phyloP scores from a whole-genome alignment of 2,888 invertebrate genomes.

The Digitonthophagus gazella region DNA sequence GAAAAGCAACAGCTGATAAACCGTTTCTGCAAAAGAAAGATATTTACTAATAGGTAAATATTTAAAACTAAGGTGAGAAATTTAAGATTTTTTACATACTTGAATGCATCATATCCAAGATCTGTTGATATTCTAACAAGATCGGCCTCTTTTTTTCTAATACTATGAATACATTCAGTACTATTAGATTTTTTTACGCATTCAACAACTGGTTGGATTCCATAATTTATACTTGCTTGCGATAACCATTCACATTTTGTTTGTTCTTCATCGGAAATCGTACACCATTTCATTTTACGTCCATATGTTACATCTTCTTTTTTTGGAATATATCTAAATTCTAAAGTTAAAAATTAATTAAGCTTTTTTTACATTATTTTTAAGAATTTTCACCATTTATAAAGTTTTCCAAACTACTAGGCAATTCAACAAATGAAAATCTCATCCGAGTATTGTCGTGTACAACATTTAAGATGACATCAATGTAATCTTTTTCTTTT shows the following conservation, averaged over 20 bases:
- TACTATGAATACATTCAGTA: slow-evolving; percentile 58
- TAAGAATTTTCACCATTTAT: background rate
- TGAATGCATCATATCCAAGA: background rate
- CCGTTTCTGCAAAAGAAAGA: slow-evolving; percentile 51
- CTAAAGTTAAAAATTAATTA: background rate
- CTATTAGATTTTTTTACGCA: slow-evolving; percentile 53
- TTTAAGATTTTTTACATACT: too few species aligned
- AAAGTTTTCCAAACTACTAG: background rate
- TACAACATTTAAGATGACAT: too few species aligned
- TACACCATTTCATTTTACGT: slow-evolving; percentile 61
- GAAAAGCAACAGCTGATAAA: slow-evolving; percentile 58
- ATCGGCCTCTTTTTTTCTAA: slow-evolving; percentile 54
- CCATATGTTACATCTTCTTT: slow-evolving; percentile 33
- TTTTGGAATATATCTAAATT: slow-evolving; percentile 17
- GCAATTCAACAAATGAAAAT: too few species aligned
- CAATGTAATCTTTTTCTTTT: too few species aligned
- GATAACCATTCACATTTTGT: slow-evolving; percentile 63
- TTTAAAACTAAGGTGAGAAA: too few species aligned
- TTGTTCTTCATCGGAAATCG: slow-evolving; percentile 54
- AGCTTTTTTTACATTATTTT: too few species aligned
- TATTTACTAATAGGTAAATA: background rate
- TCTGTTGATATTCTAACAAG: slow-evolving; percentile 62
- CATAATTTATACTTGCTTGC: slow-evolving; percentile 56
- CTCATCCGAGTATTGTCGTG: background rate
- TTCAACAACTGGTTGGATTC: slow-evolving; percentile 58